Conservation (phyloP, 2,113 vertebrate species). For the Zeus faber region DNA sequence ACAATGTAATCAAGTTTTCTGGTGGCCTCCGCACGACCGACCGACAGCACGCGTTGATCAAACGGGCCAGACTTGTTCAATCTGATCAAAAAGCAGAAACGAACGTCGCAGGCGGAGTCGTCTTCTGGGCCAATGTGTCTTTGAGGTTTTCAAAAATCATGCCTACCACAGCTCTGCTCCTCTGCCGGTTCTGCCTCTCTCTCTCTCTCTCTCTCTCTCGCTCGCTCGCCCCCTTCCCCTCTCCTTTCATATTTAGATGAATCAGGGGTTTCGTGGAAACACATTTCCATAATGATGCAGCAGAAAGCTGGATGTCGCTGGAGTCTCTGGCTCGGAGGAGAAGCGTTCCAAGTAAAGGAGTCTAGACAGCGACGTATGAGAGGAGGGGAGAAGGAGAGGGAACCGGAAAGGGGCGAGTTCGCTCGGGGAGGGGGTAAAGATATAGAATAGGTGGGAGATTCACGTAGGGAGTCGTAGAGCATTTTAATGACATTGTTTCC, state of each 20-base stretch:
- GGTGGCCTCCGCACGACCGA: too few relatives aligned
- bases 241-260: conserved; percentile 69
- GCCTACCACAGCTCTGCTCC: too few relatives aligned
- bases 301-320: conserved; percentile 27
- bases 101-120: too few relatives aligned
- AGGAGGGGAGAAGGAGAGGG: conserved; percentile 19
- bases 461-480: too few relatives aligned
- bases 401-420: background rate
- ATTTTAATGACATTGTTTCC: too few relatives aligned
- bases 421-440: too few relatives aligned
- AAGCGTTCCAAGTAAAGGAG: background rate
- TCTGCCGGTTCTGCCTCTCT: background rate
- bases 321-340: conserved; percentile 29
- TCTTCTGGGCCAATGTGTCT: too few relatives aligned
- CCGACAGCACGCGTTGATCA: too few relatives aligned
- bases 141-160: conserved; percentile 33
- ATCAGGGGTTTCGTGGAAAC: conserved; percentile 59
- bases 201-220: background rate
- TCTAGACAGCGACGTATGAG: background rate
- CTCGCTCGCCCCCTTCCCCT: conserved; percentile 15
- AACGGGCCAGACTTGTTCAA: too few relatives aligned
- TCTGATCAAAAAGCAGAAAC: too few relatives aligned
- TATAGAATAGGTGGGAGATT: too few relatives aligned
- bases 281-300: conserved; percentile 68
- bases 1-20: too few relatives aligned